These are phyloP conservation scores for Theonella swinhoei DNA, from an alignment of 37 sponge, comb jelly and placozoan species.

Conservation along the genomic window DNA sequence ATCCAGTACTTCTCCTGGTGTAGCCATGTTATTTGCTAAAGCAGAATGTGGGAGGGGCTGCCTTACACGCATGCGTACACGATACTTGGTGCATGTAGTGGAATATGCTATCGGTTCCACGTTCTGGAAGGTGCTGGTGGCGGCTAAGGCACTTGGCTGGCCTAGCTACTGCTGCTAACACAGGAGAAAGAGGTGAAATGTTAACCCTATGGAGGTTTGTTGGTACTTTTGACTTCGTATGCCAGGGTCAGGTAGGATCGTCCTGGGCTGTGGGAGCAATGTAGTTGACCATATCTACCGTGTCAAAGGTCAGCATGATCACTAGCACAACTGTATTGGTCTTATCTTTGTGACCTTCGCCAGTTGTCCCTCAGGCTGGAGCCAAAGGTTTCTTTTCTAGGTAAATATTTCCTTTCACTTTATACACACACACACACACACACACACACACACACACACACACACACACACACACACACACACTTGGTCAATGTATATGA, in stretches of 20 bases:
- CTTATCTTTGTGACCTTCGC: not conserved
- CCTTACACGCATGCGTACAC: not conserved
- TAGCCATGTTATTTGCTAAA: not conserved
- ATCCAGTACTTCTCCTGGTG: slow-evolving; percentile 23
- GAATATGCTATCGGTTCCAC: too few species aligned
- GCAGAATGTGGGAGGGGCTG: not conserved
- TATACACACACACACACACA: too few species aligned
- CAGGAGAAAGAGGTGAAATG: too few species aligned
- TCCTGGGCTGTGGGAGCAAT: slow-evolving; percentile 94
- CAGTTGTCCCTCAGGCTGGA: slow-evolving; percentile 83
- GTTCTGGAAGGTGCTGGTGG: too few species aligned
- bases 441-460: too few species aligned
- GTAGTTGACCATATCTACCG: slow-evolving; percentile 87
- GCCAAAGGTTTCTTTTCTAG: slow-evolving; percentile 82
- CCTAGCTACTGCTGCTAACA: too few species aligned
- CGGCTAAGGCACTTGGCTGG: not conserved
- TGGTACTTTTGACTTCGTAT: too few species aligned
- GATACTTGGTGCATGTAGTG: not conserved
- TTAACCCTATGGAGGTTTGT: too few species aligned
- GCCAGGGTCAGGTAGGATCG: slow-evolving; percentile 18
- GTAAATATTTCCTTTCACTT: slow-evolving; percentile 30
- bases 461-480: too few species aligned
- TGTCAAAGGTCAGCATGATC: slow-evolving; percentile 62
- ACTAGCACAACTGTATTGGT: not conserved
- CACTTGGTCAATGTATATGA: too few species aligned